Base-by-base conservation (phyloP, 2,888 invertebrate genomes). In the Drosophila siamana region DNA sequence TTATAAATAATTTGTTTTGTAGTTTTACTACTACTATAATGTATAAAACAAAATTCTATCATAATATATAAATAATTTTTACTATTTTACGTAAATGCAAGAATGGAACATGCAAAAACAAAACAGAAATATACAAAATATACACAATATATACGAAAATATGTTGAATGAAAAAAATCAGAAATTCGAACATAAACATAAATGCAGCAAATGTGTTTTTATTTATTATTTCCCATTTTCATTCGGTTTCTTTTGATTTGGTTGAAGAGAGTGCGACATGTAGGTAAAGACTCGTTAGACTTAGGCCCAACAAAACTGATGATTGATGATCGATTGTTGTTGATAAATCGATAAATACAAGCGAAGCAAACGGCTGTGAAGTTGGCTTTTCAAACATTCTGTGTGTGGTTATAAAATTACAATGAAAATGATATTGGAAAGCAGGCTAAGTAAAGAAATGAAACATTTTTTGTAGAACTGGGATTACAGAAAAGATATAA, bases 321-420 rank as follows among this genome's bases (percentile, higher is more conserved):
- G 15, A 76, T 66, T 72, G 54, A 41, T 13, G 22, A 47, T 36
- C 43, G 60, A 62, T 24, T 13, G 8, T 33, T 51, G 40, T 41
- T 38, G 41, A 46, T 57, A 36, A 5, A 41, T 71, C 57, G 54
- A 65, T 59, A 62, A 41, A 51, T 41, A 36, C 7, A 38, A 46
- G 69, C 81, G 68, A 80, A 80, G 84, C 73, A 82, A 87, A 87
- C 55, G 85, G 85, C 85, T 86, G 85, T 86, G 85, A 86, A 87
- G 82, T 85, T 87, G 82, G 80, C 79, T 84, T 69, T 78, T 55
- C 64, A 61, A 65, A 46, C 61, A 77, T 50, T 59, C 38, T 59
- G 56, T 26, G 59, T 59, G 52, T 41, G 54, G 40, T 28, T 55
- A 41, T 15, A 36, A 41, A 52, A 46, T 38, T 7, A 38, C 15